Conservation (phyloP, 2,888 invertebrate species). For the Schrankia costaestrigalis region DNA sequence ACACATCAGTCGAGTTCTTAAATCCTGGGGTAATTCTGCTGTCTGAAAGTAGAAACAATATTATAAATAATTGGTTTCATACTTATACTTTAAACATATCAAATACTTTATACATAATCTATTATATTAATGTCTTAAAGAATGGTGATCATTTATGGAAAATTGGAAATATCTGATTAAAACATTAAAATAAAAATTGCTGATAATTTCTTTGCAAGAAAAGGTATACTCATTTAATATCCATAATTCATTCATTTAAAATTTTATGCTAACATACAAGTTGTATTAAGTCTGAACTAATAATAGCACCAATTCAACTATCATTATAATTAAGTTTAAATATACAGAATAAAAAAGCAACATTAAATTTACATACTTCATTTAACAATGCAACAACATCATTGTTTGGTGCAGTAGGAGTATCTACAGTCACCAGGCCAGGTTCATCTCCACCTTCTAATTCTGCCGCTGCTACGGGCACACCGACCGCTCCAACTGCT, state of each 20-base stretch:
- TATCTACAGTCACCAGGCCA: conserved; percentile 88
- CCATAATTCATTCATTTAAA: too few species aligned
- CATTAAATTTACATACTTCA: conserved; percentile 64
- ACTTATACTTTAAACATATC: too few species aligned
- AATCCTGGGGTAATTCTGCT: conserved; percentile 62
- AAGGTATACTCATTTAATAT: too few species aligned
- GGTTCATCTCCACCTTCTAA: conserved; percentile 91
- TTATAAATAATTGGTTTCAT: neutral
- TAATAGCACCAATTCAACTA: neutral
- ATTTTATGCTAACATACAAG: too few species aligned
- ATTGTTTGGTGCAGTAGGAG: conserved; percentile 85
- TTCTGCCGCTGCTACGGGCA: conserved; percentile 85
- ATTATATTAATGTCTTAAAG: too few species aligned
- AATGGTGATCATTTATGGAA: too few species aligned
- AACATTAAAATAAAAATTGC: too few species aligned
- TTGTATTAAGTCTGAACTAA: neutral
- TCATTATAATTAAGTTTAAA: neutral
- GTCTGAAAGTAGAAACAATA: conserved; percentile 59
- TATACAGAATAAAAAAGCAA: neutral
- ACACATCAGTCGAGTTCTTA: conserved; percentile 54
- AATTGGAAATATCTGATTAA: too few species aligned
- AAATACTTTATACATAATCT: too few species aligned
- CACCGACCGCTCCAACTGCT: conserved; percentile 62
- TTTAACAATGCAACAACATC: conserved; percentile 86
- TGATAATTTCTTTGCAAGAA: too few species aligned